phyloP scores from a whole-genome alignment of 2,113 vertebrate genomes.

The Centropus bengalensis region DNA sequence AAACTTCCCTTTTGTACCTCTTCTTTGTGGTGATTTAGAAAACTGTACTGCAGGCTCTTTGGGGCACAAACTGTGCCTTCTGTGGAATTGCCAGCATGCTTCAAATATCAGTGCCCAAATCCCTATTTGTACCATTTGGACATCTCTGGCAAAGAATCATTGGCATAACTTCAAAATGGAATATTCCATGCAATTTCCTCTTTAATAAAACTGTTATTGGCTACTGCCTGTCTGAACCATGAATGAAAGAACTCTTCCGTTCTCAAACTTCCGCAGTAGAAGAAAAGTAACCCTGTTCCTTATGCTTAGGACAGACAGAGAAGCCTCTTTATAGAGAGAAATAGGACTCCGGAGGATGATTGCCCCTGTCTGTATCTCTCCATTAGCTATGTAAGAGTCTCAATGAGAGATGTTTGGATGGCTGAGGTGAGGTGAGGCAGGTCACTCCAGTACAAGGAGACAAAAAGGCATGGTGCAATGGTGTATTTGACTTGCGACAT shows the following conservation, averaged over 20 bases:
- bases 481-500: background rate
- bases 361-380: background rate
- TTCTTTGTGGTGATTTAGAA: background rate
- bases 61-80: background rate
- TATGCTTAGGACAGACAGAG: background rate
- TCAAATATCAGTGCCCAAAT: background rate
- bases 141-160: background rate
- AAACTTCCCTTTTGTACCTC: background rate
- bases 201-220: slow-evolving; percentile 4
- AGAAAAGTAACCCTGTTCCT: slow-evolving; percentile 8
- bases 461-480: background rate
- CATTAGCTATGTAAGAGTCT: background rate
- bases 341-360: background rate
- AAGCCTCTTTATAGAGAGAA: background rate
- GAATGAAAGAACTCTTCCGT: slow-evolving; percentile 18
- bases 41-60: background rate
- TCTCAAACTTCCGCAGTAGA: background rate
- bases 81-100: background rate
- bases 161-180: background rate
- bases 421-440: background rate
- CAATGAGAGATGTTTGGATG: background rate
- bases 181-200: background rate
- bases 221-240: background rate
- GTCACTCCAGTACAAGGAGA: background rate
- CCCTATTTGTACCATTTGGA: background rate